Evolutionary conservation across 1,140 invertebrate genomes (phyloP), one percentile per base, ranked within the genome.

Genomic region (Oedothorax gibbosus): DNA sequence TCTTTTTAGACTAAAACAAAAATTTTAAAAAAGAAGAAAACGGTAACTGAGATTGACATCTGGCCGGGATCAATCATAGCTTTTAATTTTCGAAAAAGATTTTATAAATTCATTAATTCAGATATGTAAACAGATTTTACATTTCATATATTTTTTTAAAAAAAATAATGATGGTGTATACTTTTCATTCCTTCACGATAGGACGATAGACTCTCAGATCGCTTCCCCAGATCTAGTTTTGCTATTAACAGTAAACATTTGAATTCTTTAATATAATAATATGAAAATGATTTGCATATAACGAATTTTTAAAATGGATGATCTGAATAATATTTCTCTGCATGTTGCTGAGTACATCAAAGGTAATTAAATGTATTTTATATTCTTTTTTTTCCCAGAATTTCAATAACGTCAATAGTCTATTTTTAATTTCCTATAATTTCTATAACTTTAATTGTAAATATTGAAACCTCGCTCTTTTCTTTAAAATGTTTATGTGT

Each of bases 271-370:
- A 8, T 68, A 12, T 68, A 12, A 18, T n/a, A 68, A 68, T 21
- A 18, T 77, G 60, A 65, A 14, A 65, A 21, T 20, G 65, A n/a
- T 18, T 53, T 64, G 9, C 8, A 50, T 7, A 21, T 51, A n/a
- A 35, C 35, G 35, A 35, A 77, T 3, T 77, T 15, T 65, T n/a
- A 64, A 82, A 60, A 82, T 82, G 80, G 68, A 82, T 62, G 80
- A 73, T 21, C 14, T 82, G 20, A 60, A 72, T 9, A 54, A 56
- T 21, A 82, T 73, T 35, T 49, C 80, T 18, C 72, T 87, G 21
- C 86, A 86, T 65, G 84, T 87, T 62, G 85, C 87, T 15, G 87
- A 88, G 80, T 86, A 69, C 68, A 88, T 88, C 49, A 88, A 87
- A 88, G 87, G 87, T 88, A 86, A 85, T 18, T 64, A 14, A 62